Evolutionary conservation across 2,888 invertebrate genomes (phyloP), one percentile per base, ranked within the genome.

Genomic region (Cheilosia scutellata): DNA sequence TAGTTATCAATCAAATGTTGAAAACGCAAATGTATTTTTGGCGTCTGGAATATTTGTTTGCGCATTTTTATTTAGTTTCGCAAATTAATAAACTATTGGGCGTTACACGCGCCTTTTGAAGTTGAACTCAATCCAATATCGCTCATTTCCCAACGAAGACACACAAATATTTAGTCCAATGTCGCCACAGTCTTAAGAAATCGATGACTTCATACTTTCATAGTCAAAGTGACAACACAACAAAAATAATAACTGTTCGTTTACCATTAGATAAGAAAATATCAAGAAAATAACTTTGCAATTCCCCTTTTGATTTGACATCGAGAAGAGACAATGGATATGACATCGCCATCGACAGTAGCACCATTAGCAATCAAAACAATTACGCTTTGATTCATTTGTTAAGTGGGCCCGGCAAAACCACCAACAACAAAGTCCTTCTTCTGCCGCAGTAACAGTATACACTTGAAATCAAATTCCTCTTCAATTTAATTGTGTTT

Each of bases 401-500:
- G 40, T 51, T 49, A 62, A 62, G 62, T 53, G 31, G 37, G 25
- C 16, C 72, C 20, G 29, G 6, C 42, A 31, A n/a, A 27, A 9
- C 29, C 29, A 60, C 27, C 31, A 29, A 60, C 42, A 16, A 49
- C 1, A 16, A 2, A 25, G 9, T n/a, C 27, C 11, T 31, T 7
- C 13, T 20, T 49, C 16, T 33, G 7, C n/a, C 31, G 16, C 6
- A 33, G 37, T 49, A 25, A 47, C 33, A 55, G 2, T 20, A 20
- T 20, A 20, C 20, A 11, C 37, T 37, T 11, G 37, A 37, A 37
- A 37, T 37, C 11, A 37, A 37, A 37, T 66, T 66, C 31, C 40
- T 40, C 31, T 58, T 66, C 55, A 74, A 74, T 65, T 58, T 51
- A 29, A 75, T 66, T 75, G 65, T 75, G 11, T 49, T 66, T 75